These are phyloP conservation scores for Stegastes partitus DNA, from an alignment of 2,113 vertebrate species.

Conservation along the genomic window DNA sequence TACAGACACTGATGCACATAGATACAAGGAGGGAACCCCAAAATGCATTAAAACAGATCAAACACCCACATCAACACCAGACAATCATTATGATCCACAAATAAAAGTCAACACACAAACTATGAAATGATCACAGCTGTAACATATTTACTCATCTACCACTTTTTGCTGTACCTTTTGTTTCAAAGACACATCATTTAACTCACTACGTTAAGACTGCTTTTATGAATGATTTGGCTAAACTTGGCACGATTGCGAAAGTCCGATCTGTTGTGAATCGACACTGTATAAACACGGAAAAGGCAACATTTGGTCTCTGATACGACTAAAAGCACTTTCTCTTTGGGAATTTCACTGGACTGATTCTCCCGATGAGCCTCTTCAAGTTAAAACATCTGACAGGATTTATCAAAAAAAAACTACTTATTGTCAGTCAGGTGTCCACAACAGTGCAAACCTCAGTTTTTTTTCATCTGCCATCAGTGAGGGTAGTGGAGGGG, in stretches of 20 bases:
- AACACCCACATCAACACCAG: conserved; percentile 44
- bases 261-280: conserved; percentile 37
- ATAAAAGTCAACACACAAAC: conserved; percentile 33
- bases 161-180: conserved; percentile 50
- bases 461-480: conserved; percentile 28
- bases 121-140: conserved; percentile 49
- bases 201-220: conserved; percentile 70
- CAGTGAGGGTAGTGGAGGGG: conserved; percentile 41
- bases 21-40: conserved; percentile 32
- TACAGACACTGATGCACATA: conserved; percentile 54
- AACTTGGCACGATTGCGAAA: conserved; percentile 33
- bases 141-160: conserved; percentile 48
- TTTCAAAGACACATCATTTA: not conserved
- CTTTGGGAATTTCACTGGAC: conserved; percentile 23
- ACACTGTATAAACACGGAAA: conserved; percentile 37
- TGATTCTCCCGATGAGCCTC: conserved; percentile 27
- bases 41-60: conserved; percentile 16
- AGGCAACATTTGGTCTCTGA: conserved; percentile 73
- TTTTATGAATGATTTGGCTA: conserved; percentile 35
- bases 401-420: not conserved
- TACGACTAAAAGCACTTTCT: conserved; percentile 16
- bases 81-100: conserved; percentile 47
- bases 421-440: conserved; percentile 3
- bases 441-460: conserved; percentile 59
- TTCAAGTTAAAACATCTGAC: conserved; percentile 22